phyloP scores from a whole-genome alignment of 2,797 vertebrate genomes.

The Cirrhinus mrigala region DNA sequence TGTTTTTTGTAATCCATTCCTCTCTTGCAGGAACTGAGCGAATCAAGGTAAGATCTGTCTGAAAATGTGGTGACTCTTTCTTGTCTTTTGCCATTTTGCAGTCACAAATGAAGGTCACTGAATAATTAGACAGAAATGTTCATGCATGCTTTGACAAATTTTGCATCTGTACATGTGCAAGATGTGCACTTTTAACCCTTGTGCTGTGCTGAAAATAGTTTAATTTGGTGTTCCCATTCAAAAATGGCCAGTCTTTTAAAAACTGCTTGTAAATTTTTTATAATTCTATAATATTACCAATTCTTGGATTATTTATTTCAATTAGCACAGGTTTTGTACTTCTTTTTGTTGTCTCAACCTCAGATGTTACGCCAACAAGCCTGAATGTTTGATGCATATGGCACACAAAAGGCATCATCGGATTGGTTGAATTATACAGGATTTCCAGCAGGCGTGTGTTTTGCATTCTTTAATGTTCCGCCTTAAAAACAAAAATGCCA shows the following conservation, averaged over 20 bases:
- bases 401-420: too few relatives aligned
- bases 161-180: background rate
- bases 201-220: background rate
- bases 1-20: constrained; percentile 65
- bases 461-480: too few relatives aligned
- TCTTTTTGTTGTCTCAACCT: background rate
- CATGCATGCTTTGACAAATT: constrained; percentile 2
- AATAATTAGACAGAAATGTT: constrained; percentile 1
- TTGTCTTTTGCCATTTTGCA: constrained; percentile 10
- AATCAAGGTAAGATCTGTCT: constrained; percentile 78
- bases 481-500: too few relatives aligned
- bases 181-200: background rate
- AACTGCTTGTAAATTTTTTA: background rate
- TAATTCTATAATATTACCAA: background rate
- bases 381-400: too few relatives aligned
- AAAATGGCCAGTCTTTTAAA: background rate
- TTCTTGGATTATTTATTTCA: background rate
- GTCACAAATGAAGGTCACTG: background rate
- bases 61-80: constrained; percentile 38
- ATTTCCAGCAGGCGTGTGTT: too few relatives aligned
- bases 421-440: too few relatives aligned
- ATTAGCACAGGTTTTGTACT: background rate
- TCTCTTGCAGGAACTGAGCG: constrained; percentile 78
- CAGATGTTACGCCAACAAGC: too few relatives aligned
- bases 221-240: background rate